Evolutionary conservation across 2,888 invertebrate species (phyloP), one percentile per base, ranked within the genome.

Genomic region (Harpalus rubripes): DNA sequence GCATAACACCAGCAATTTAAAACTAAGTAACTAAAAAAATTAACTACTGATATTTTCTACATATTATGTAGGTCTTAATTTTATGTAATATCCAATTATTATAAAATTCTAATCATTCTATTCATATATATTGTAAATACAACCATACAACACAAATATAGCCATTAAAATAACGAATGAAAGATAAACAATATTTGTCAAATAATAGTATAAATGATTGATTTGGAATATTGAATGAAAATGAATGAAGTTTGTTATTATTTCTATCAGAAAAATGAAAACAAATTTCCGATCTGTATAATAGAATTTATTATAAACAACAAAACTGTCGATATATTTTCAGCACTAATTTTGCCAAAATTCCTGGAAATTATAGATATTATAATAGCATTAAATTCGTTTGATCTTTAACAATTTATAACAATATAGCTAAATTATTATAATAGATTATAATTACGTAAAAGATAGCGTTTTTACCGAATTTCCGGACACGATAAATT

Each of bases 291-390:
- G 44, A 52, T 32, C 44, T 6, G 44, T 10, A 52, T 52, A 52
- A 52, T 52, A 52, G 44, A 52, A 52, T 52, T 52, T 52, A 52
- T 52, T 52, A 10, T 52, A 52, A 52, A 52, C 44, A 52, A 52
- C 8, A 52, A 52, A 52, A 52, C 12, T 52, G 44, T 52, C 7
- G 32, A 3, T 22, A 3, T 32, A 52, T 52, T 52, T 52, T 12
- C 44, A 52, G 12, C 12, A 10, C 1, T 52, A 8, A 52, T 52
- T 52, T 52, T 52, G 12, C 10, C 12, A 12, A 52, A 12, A 12
- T 52, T 52, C 44, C 44, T 32, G 32, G 6, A 32, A 32, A 32
- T 32, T 5, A 32, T 32, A 32, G 32, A 32, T 32, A 32, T 32
- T 32, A 32, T 32, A 32, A 32, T 32, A 32, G 32, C 32, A 32